Conservation (phyloP, 2,113 vertebrate species). For the Agelaius phoeniceus region DNA sequence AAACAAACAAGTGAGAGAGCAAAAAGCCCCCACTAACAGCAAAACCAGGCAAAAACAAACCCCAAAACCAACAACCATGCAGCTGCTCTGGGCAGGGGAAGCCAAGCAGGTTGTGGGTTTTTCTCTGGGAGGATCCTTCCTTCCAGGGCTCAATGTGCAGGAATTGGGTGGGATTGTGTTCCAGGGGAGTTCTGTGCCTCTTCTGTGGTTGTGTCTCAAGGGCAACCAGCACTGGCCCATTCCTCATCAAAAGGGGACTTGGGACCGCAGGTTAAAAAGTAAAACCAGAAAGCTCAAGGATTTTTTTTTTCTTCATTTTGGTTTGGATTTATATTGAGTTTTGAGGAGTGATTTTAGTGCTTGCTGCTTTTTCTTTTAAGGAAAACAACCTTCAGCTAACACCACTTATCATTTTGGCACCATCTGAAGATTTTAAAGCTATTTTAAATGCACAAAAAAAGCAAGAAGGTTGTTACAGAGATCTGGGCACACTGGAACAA, state of each 20-base stretch:
- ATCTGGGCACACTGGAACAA: not conserved
- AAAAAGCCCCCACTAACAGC: not conserved
- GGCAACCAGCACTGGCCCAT: not conserved
- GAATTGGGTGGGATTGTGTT: accelerated
- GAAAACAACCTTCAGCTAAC: not conserved
- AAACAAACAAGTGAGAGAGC: not conserved
- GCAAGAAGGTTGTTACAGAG: not conserved
- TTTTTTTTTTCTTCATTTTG: not conserved
- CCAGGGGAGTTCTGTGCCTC: not conserved
- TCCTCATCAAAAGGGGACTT: not conserved
- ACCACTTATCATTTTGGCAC: not conserved
- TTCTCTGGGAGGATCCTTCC: not conserved
- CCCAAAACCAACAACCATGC: too few relatives aligned
- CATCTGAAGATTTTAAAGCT: not conserved
- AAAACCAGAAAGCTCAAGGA: not conserved
- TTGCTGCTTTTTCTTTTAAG: not conserved
- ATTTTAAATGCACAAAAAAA: not conserved
- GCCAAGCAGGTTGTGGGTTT: not conserved
- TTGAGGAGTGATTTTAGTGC: not conserved
- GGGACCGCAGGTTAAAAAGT: not conserved
- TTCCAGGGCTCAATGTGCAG: not conserved
- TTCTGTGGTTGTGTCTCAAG: not conserved
- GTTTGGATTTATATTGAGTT: not conserved
- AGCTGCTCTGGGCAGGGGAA: not conserved
- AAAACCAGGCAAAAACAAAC: not conserved